Evolutionary conservation across 2,113 vertebrate species (phyloP).

Genomic region (Montifringilla adamsi): DNA sequence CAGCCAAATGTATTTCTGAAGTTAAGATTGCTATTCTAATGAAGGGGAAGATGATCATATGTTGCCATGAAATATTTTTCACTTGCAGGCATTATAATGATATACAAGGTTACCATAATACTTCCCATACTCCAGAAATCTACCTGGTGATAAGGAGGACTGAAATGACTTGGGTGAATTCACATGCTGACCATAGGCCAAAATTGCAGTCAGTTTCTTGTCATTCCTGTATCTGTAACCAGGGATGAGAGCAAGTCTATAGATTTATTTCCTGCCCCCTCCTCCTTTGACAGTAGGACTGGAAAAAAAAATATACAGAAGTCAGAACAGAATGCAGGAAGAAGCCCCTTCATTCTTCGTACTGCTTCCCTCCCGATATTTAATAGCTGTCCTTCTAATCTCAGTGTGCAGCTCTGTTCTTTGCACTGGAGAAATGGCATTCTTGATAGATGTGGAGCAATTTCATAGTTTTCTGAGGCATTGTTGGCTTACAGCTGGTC

Average conservation of each 20-base stretch:
- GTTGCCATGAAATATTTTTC: neutral
- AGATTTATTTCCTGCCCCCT: neutral
- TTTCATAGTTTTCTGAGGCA: neutral
- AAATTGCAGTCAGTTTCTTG: neutral
- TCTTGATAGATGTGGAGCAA: neutral
- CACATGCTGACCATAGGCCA: neutral
- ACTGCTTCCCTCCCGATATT: neutral
- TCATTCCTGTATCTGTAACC: neutral
- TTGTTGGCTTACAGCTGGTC: neutral
- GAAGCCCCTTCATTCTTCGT: neutral
- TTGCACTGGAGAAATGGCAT: neutral
- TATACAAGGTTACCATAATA: neutral
- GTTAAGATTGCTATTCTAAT: neutral
- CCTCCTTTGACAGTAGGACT: neutral
- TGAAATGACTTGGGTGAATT: neutral
- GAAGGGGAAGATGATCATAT: neutral
- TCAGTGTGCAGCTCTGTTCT: neutral
- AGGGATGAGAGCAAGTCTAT: neutral
- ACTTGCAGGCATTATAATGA: neutral
- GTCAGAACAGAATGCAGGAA: neutral
- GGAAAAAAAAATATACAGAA: neutral
- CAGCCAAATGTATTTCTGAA: neutral
- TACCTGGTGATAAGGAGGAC: neutral
- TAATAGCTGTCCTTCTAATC: neutral
- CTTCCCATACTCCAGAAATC: neutral